phyloP scores from a whole-genome alignment of 2,797 vertebrate genomes.

The Onychomys leucogaster region DNA sequence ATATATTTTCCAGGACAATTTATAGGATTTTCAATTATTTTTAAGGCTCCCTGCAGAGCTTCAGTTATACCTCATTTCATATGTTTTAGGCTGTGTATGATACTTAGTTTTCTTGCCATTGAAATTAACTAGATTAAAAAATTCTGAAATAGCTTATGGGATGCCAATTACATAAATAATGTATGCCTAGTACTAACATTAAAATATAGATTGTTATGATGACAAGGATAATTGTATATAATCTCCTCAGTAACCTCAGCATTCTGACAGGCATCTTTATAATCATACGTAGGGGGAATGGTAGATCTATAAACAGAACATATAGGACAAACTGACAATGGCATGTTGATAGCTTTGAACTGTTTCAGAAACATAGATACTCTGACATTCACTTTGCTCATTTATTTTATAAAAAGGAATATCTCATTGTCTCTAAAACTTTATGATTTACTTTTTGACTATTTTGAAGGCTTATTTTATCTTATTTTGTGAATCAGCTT shows the following conservation, averaged over 20 bases:
- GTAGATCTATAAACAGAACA: background rate
- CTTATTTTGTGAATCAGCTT: background rate
- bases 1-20: background rate
- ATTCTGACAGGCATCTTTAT: background rate
- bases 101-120: constrained; percentile 22
- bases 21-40: constrained; percentile 23
- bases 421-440: background rate
- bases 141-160: background rate
- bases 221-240: background rate
- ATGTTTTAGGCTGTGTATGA: background rate
- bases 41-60: constrained; percentile 17
- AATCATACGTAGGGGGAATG: background rate
- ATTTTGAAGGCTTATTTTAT: background rate
- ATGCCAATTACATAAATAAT: constrained; percentile 29
- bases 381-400: background rate
- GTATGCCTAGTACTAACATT: background rate
- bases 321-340: background rate
- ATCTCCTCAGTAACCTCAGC: background rate
- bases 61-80: background rate
- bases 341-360: background rate
- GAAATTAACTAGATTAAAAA: constrained; percentile 12
- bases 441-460: background rate
- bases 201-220: background rate
- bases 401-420: background rate
- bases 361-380: background rate